A percentile compares a stretch with the other conserved stretches of the same genome.
phyloP scores from a whole-genome alignment of 2,888 invertebrate genomes.

The Lithophane socia region DNA sequence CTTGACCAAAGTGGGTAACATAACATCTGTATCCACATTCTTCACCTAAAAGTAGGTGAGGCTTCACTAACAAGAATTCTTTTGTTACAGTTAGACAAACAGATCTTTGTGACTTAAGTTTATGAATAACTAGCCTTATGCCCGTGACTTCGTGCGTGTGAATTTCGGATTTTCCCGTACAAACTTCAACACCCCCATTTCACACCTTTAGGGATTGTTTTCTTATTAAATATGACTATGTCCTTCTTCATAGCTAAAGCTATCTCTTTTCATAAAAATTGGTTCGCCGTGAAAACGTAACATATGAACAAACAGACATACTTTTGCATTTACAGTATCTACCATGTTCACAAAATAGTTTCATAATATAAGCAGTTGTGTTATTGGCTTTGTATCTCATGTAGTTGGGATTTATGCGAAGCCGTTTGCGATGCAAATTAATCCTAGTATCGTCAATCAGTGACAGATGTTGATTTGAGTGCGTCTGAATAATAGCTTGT shows the following conservation, averaged over 20 bases:
- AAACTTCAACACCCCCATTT: not conserved
- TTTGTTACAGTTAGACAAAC: conserved; percentile 66
- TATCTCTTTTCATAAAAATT: not conserved
- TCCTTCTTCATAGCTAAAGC: not conserved
- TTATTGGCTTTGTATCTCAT: conserved; percentile 74
- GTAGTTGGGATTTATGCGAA: conserved; percentile 78
- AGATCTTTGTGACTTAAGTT: conserved; percentile 35
- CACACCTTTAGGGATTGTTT: not conserved
- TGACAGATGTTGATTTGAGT: conserved; percentile 82
- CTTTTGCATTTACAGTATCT: not conserved
- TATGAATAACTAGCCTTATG: conserved; percentile 25
- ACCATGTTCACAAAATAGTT: conserved; percentile 40
- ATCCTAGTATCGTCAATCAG: conserved; percentile 78
- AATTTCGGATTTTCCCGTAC: not conserved
- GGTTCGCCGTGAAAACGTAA: not conserved
- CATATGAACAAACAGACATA: conserved; percentile 8
- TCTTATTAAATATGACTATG: not conserved
- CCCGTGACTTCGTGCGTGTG: not conserved
- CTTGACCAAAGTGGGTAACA: conserved; percentile 54
- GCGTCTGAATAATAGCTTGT: conserved; percentile 79
- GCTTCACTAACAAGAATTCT: conserved; percentile 63
- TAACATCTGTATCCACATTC: conserved; percentile 64
- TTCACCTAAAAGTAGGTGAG: conserved; percentile 61
- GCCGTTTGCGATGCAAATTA: conserved; percentile 82
- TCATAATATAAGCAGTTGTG: conserved; percentile 43